Percentiles rank a stretch among this genome's conserved stretches.
phyloP scores from a whole-genome alignment of 2,888 invertebrate genomes.

The Malachius bipustulatus region DNA sequence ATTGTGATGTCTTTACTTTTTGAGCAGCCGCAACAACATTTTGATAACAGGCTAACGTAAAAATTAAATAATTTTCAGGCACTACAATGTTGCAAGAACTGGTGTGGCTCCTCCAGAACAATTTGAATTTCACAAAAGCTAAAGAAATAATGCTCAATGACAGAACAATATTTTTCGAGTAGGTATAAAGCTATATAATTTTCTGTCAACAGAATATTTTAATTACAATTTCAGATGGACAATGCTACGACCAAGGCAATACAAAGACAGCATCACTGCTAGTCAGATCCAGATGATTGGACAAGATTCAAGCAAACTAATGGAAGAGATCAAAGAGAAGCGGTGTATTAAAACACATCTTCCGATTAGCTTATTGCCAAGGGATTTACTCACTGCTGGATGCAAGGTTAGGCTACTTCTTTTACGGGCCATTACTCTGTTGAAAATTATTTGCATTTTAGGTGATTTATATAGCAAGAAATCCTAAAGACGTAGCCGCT shows the following conservation, averaged over 20 bases:
- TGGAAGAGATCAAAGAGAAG: not conserved
- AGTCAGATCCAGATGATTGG: too few species aligned
- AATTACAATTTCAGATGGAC: too few species aligned
- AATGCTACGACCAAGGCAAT: too few species aligned
- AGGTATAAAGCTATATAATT: too few species aligned
- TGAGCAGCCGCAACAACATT: too few species aligned
- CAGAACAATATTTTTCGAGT: constrained; percentile 65
- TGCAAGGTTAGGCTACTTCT: not conserved
- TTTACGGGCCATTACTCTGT: not conserved
- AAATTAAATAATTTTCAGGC: too few species aligned
- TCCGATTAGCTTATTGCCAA: not conserved
- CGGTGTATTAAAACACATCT: not conserved
- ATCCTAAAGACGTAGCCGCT: not conserved
- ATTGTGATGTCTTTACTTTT: too few species aligned
- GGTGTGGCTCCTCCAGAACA: constrained; percentile 59
- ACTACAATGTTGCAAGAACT: constrained; percentile 63
- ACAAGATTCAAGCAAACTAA: too few species aligned
- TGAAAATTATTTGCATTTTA: not conserved
- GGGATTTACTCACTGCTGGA: not conserved
- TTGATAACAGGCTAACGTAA: too few species aligned
- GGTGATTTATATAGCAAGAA: constrained; percentile 1
- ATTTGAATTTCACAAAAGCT: constrained; percentile 53
- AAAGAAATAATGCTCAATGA: constrained; percentile 43
- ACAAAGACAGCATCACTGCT: too few species aligned
- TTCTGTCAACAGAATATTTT: too few species aligned